Conservation (phyloP, 2,797 vertebrate species). For the Hypotaenidia philippensis region DNA sequence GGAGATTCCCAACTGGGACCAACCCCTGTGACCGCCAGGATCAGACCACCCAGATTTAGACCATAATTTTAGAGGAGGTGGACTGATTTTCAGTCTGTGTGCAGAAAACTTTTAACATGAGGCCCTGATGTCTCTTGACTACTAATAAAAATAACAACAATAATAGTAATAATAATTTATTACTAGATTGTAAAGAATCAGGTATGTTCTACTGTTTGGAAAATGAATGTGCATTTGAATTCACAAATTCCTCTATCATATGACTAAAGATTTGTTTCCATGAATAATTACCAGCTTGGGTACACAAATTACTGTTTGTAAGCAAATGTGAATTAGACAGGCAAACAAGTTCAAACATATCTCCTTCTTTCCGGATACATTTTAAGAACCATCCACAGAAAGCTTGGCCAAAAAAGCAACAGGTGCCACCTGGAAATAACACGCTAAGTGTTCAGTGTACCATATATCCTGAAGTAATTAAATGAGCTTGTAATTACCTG, state of each 20-base stretch:
- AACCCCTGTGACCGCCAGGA: background rate
- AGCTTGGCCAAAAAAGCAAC: background rate
- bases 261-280: conserved; percentile 5
- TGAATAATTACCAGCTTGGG: conserved; percentile 14
- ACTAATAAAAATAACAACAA: conserved; percentile 51
- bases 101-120: background rate
- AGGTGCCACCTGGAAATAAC: background rate
- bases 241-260: conserved; percentile 12
- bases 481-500: conserved; percentile 83
- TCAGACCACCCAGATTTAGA: conserved; percentile 50
- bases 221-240: background rate
- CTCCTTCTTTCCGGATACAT: background rate
- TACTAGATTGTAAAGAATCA: background rate
- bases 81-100: background rate
- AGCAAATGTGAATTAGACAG: background rate
- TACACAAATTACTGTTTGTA: conserved; percentile 22
- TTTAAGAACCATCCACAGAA: background rate
- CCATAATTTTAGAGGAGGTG: background rate
- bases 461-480: background rate
- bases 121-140: conserved; percentile 21
- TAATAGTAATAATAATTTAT: conserved; percentile 31
- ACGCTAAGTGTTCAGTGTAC: background rate
- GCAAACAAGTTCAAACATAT: background rate
- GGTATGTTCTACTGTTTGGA: background rate
- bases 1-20: background rate